These are phyloP conservation scores for Meghimatium bilineatum DNA, from an alignment of 2,888 invertebrate genomes.

Conservation along the genomic window DNA sequence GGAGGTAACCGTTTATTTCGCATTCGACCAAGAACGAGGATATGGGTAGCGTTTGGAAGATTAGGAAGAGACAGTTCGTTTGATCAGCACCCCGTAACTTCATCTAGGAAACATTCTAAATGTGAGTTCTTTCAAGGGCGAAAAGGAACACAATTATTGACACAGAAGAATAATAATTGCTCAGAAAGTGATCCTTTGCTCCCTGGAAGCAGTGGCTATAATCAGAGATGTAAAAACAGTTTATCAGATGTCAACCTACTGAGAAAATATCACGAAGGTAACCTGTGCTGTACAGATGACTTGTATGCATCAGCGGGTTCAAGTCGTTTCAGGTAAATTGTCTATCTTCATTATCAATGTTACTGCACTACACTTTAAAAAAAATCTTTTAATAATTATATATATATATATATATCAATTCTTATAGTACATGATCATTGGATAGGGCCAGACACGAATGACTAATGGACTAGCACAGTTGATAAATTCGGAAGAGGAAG, in stretches of 20 bases:
- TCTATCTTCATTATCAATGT: too few species aligned
- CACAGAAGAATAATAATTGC: not conserved
- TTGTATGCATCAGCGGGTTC: too few species aligned
- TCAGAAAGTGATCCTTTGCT: constrained; percentile 4
- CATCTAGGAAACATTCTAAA: too few species aligned
- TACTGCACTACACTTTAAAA: too few species aligned
- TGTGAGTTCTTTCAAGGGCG: not conserved
- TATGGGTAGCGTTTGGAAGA: not conserved
- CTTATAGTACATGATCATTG: too few species aligned
- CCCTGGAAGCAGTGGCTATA: not conserved
- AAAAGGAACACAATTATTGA: too few species aligned
- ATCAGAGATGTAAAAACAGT: not conserved
- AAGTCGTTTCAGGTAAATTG: not conserved
- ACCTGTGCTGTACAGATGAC: not conserved
- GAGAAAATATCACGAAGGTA: not conserved
- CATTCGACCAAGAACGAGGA: not conserved
- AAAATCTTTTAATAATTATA: too few species aligned
- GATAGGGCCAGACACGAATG: too few species aligned
- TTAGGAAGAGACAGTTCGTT: not conserved
- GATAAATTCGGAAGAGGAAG: too few species aligned
- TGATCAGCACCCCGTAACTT: not conserved
- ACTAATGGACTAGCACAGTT: too few species aligned
- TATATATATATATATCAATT: too few species aligned
- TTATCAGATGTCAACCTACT: not conserved
- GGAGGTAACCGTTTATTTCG: not conserved